Conservation (phyloP, 2,888 invertebrate genomes). For the Maniola hyperantus region DNA sequence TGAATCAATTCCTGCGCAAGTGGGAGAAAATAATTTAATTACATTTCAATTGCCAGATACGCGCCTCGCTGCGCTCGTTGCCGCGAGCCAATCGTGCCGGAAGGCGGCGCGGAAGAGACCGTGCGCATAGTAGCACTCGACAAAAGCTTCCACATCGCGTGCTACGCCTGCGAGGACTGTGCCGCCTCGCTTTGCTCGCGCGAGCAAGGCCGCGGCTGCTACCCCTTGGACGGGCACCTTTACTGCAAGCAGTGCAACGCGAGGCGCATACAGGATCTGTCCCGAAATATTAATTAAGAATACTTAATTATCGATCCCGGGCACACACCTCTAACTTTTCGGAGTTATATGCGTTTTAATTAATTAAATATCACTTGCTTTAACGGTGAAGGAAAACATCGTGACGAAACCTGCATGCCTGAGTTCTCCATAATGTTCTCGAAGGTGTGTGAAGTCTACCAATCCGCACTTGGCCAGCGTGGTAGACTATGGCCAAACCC, state of each 20-base stretch:
- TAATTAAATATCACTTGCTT: too few species aligned
- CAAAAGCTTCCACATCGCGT: conserved; percentile 97
- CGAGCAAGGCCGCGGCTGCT: conserved; percentile 97
- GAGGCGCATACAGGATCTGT: conserved; percentile 94
- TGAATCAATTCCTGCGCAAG: too few species aligned
- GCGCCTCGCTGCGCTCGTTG: conserved; percentile 99
- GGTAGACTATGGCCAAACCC: too few species aligned
- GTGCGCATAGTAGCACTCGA: conserved; percentile 98
- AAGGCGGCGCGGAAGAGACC: conserved; percentile 97
- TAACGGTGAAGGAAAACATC: too few species aligned
- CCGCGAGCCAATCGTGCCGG: conserved; percentile 97
- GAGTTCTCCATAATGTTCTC: too few species aligned
- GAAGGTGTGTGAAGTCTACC: too few species aligned
- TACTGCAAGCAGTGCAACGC: conserved; percentile 98
- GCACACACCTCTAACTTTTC: too few species aligned
- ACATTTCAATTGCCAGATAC: conserved; percentile 81
- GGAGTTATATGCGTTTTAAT: too few species aligned
- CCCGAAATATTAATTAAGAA: conserved; percentile 80
- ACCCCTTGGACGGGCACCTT: conserved; percentile 97
- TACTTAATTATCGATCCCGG: too few species aligned
- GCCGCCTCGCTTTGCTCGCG: conserved; percentile 94
- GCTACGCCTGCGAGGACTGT: conserved; percentile 98
- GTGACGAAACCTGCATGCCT: too few species aligned
- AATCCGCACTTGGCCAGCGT: too few species aligned
- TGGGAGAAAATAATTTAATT: too few species aligned